Evolutionary conservation across 2,113 vertebrate species (phyloP).

Genomic region (Austrofundulus limnaeus): DNA sequence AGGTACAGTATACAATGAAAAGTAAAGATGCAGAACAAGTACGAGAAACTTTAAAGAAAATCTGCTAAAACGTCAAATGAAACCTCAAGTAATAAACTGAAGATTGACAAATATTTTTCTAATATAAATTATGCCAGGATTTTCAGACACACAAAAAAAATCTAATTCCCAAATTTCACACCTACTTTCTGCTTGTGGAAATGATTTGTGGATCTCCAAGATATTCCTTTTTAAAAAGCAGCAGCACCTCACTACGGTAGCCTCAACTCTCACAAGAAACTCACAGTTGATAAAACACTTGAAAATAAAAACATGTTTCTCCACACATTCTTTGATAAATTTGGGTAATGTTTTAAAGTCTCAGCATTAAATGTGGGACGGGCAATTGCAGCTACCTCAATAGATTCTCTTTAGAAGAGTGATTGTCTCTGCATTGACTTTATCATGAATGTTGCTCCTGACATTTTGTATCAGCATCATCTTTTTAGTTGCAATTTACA

Average conservation of each 20-base stretch:
- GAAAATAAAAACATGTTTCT: background rate
- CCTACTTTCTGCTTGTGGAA: background rate
- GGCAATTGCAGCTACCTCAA: background rate
- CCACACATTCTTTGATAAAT: background rate
- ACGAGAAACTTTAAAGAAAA: too few species aligned
- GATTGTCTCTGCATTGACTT: background rate
- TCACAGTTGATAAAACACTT: background rate
- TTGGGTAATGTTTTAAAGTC: background rate
- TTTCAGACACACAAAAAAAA: background rate
- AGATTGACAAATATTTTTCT: too few species aligned
- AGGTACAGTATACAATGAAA: too few species aligned
- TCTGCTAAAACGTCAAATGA: too few species aligned
- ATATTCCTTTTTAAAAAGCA: background rate
- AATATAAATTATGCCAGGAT: background rate
- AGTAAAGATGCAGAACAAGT: too few species aligned
- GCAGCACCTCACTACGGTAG: background rate
- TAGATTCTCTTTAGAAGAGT: background rate
- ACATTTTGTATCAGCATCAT: too few species aligned
- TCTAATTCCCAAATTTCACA: background rate
- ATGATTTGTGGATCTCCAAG: background rate
- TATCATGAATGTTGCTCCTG: too few species aligned
- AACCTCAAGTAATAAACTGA: too few species aligned
- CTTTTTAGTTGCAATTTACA: too few species aligned
- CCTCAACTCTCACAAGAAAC: background rate
- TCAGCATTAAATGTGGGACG: background rate